Evolutionary conservation across 2,113 vertebrate genomes (phyloP).

Genomic region (Noctilio leporinus): DNA sequence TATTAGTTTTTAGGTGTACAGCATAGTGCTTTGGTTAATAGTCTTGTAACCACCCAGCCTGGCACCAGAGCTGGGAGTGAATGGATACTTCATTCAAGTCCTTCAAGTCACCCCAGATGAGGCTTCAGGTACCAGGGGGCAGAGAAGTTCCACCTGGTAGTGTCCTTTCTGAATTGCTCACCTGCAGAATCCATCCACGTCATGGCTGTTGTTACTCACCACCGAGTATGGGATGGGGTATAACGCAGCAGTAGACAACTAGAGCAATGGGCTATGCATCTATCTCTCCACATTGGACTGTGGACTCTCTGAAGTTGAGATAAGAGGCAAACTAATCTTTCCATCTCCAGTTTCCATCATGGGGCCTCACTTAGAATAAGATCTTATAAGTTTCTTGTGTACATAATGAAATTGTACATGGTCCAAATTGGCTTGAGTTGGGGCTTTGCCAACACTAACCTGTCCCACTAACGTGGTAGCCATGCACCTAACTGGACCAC

Average conservation of each 20-base stretch:
- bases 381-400: neutral
- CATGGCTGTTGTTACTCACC: neutral
- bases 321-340: neutral
- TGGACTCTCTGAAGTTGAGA: neutral
- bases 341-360: neutral
- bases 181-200: neutral
- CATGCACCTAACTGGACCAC: neutral
- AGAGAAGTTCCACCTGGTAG: neutral
- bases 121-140: neutral
- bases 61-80: neutral
- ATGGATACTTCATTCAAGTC: neutral
- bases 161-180: neutral
- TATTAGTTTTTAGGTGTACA: neutral
- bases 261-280: neutral
- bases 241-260: neutral
- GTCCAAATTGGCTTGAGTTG: neutral
- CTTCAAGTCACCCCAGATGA: neutral
- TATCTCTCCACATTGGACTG: neutral
- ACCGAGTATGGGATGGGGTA: neutral
- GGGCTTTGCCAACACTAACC: neutral
- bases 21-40: neutral
- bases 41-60: neutral
- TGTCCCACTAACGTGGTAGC: neutral
- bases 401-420: neutral
- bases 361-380: no score